phyloP scores from a whole-genome alignment of 1,140 invertebrate species.

The Aphaenogaster ashmeadi region DNA sequence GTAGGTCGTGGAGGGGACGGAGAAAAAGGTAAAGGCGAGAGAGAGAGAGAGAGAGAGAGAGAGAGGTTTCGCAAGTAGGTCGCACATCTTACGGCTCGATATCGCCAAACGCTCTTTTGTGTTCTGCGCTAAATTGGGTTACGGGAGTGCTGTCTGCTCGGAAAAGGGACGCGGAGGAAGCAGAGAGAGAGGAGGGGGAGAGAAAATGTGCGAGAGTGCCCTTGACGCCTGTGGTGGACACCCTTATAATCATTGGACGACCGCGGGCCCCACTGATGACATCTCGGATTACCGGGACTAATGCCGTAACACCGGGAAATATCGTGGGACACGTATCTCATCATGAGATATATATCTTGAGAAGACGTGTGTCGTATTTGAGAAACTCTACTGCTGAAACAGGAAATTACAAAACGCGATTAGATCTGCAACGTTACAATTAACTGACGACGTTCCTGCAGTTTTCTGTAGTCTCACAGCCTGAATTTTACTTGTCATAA shows the following conservation, averaged over 20 bases:
- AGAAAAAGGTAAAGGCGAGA: constrained; percentile 73
- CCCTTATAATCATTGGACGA: neutral
- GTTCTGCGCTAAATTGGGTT: constrained; percentile 84
- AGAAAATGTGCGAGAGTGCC: neutral
- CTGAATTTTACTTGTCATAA: neutral
- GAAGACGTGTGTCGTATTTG: neutral
- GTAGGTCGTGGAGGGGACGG: constrained; percentile 36
- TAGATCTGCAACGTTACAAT: neutral
- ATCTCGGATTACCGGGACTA: neutral
- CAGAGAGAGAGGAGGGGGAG: neutral
- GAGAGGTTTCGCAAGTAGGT: constrained; percentile 82
- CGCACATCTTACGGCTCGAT: constrained; percentile 84
- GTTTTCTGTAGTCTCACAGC: neutral
- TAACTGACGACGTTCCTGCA: neutral
- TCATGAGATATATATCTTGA: neutral
- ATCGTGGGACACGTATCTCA: neutral
- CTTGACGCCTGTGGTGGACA: constrained; percentile 8
- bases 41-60: constrained; percentile 35
- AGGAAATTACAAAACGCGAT: constrained; percentile 20
- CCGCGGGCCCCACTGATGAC: neutral
- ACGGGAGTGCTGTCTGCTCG: constrained; percentile 71
- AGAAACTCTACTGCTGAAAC: neutral
- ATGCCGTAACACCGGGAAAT: neutral
- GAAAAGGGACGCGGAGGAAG: neutral
- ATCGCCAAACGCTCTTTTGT: constrained; percentile 85